Percentiles rank a stretch among this genome's conserved stretches.
phyloP scores from a whole-genome alignment of 2,888 invertebrate species.

The Amblyjoppa proteus region DNA sequence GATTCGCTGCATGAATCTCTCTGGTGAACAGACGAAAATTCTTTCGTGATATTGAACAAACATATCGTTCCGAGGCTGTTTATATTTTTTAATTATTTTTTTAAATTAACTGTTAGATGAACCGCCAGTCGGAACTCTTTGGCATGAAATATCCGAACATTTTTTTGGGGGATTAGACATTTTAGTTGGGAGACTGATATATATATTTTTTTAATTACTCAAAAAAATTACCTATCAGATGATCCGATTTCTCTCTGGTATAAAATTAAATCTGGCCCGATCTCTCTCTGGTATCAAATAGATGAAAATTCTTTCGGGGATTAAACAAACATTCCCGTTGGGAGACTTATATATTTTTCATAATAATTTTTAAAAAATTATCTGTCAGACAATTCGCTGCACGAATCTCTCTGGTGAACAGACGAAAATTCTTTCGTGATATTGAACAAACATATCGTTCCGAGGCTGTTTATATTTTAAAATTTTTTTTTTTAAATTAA shows the following conservation, averaged over 20 bases:
- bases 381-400: too few relatives aligned
- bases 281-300: not conserved
- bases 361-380: not conserved
- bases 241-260: not conserved
- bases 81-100: too few relatives aligned
- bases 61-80: not conserved
- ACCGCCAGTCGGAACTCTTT: too few relatives aligned
- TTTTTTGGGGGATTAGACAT: not conserved
- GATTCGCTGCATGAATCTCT: too few relatives aligned
- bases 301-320: not conserved
- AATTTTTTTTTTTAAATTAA: too few relatives aligned
- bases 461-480: too few relatives aligned
- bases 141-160: not conserved
- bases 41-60: constrained; percentile 15
- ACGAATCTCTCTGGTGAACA: not conserved
- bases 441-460: constrained; percentile 14
- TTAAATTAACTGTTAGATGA: too few relatives aligned
- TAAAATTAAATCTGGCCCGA: not conserved
- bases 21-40: not conserved
- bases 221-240: not conserved
- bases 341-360: not conserved
- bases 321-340: not conserved
- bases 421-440: constrained; percentile 1
- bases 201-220: not conserved
- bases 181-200: not conserved